Conservation (phyloP, 2,797 vertebrate species). For the Cirrhinus mrigala region DNA sequence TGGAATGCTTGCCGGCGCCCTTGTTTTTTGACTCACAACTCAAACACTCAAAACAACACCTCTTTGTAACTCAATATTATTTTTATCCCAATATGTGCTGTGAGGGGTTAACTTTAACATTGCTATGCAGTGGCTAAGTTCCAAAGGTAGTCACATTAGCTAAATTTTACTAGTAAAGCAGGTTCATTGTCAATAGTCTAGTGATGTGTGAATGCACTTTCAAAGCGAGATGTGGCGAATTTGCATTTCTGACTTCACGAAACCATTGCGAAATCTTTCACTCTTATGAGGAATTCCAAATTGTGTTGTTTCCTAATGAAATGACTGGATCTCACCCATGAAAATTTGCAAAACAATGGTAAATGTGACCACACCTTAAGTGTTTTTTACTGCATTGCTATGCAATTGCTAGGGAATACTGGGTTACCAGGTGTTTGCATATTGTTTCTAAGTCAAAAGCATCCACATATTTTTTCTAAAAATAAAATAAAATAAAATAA, state of each 20-base stretch:
- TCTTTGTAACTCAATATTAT: background rate
- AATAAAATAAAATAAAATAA: too few species aligned
- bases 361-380: background rate
- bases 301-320: background rate
- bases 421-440: background rate
- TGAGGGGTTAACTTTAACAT: too few species aligned
- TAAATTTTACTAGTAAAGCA: background rate
- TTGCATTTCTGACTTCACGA: background rate
- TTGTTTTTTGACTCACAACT: background rate
- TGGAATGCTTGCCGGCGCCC: background rate
- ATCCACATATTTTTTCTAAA: too few species aligned
- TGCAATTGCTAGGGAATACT: background rate
- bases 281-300: background rate
- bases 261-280: background rate
- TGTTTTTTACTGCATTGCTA: background rate
- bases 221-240: background rate
- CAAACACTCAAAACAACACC: background rate
- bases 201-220: too few species aligned
- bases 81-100: too few species aligned
- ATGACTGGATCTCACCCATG: background rate
- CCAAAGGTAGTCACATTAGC: too few species aligned
- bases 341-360: background rate
- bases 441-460: too few species aligned
- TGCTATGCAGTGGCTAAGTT: background rate
- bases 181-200: too few species aligned